These are phyloP conservation scores for Sula dactylatra DNA, from an alignment of 2,113 vertebrate species.

Conservation along the genomic window DNA sequence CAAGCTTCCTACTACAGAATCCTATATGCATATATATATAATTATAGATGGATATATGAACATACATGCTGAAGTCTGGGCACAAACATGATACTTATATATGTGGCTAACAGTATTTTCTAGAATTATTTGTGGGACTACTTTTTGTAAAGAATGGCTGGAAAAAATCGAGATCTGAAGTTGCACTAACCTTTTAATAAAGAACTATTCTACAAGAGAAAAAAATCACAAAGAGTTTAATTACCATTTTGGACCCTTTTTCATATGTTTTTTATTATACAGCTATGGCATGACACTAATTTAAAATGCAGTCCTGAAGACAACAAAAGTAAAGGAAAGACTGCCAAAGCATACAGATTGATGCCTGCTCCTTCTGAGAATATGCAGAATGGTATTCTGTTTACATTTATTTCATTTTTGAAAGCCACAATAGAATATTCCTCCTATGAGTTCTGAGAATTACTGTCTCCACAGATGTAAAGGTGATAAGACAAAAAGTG, in stretches of 20 bases:
- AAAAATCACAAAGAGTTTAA: not conserved
- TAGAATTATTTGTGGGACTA: not conserved
- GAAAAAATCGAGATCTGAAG: not conserved
- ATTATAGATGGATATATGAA: not conserved
- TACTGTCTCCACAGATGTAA: not conserved
- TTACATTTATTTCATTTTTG: not conserved
- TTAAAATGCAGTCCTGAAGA: not conserved
- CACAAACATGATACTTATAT: not conserved
- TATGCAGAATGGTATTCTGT: not conserved
- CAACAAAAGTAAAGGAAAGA: not conserved
- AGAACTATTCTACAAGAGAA: not conserved
- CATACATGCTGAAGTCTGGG: not conserved
- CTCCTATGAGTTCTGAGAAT: not conserved
- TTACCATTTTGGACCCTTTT: not conserved
- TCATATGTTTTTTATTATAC: not conserved
- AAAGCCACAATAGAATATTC: not conserved
- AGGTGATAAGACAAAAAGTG: not conserved
- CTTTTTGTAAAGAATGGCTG: not conserved
- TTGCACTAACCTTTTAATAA: not conserved
- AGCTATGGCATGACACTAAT: not conserved
- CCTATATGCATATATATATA: accelerated
- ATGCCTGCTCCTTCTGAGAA: not conserved
- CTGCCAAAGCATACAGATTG: not conserved
- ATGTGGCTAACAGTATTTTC: not conserved
- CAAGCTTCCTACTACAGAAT: not conserved